A percentile compares a stretch with the other conserved stretches of the same genome.
Conservation (phyloP, 2,113 vertebrate genomes). For the Pomatorhinus ruficollis region DNA sequence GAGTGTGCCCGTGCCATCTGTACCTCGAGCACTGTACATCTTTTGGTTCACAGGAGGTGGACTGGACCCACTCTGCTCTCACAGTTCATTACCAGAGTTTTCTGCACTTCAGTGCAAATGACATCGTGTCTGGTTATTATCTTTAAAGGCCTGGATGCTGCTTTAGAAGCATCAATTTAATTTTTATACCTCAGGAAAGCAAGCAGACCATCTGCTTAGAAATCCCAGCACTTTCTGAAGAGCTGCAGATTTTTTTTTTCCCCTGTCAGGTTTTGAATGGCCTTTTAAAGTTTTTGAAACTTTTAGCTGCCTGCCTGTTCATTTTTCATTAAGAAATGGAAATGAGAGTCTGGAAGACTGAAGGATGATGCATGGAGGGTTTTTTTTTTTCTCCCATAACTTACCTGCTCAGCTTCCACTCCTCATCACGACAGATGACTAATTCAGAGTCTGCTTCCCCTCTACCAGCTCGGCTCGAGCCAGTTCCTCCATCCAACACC, state of each 20-base stretch:
- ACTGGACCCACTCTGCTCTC: neutral
- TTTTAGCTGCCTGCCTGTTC: neutral
- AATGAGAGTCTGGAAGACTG: neutral
- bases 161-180: constrained; percentile 38
- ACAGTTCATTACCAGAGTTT: constrained; percentile 25
- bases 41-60: neutral
- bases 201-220: constrained; percentile 53
- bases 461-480: neutral
- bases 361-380: neutral
- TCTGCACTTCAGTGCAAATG: neutral
- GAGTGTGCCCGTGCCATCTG: neutral
- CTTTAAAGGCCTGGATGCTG: constrained; percentile 24
- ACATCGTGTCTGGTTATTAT: neutral
- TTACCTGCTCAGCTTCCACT: neutral
- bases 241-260: neutral
- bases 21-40: neutral
- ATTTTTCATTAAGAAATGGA: constrained; percentile 10
- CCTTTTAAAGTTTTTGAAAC: constrained; percentile 30
- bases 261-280: neutral
- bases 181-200: constrained; percentile 16
- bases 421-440: neutral
- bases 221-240: constrained; percentile 1
- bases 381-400: neutral
- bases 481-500: neutral
- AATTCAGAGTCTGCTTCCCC: neutral